phyloP scores from a whole-genome alignment of 2,888 invertebrate genomes.

The Melipona bicolor region DNA sequence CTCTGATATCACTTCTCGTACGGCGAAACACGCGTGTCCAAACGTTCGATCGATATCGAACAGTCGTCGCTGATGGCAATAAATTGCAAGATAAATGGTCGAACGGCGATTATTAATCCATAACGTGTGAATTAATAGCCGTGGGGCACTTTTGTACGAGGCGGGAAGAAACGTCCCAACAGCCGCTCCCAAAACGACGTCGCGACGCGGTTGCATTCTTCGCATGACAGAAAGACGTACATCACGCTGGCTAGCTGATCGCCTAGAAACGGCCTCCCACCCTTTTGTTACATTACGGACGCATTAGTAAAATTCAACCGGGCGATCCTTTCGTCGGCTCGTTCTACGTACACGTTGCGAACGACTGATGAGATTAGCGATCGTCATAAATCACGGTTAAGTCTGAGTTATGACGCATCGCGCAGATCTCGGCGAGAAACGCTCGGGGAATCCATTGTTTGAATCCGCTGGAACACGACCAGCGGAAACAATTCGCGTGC shows the following conservation, averaged over 20 bases:
- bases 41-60: background rate
- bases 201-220: constrained; percentile 46
- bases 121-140: constrained; percentile 27
- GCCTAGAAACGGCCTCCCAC: constrained; percentile 43
- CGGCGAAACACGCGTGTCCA: background rate
- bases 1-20: constrained; percentile 32
- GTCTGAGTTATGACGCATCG: constrained; percentile 27
- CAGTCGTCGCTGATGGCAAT: constrained; percentile 19
- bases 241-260: constrained; percentile 58
- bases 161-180: background rate
- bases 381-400: constrained; percentile 58
- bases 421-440: constrained; percentile 5
- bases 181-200: constrained; percentile 41
- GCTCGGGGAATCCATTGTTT: constrained; percentile 15
- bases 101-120: constrained; percentile 56
- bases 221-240: constrained; percentile 65
- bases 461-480: background rate
- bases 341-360: constrained; percentile 28
- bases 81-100: constrained; percentile 43
- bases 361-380: constrained; percentile 52
- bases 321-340: constrained; percentile 35
- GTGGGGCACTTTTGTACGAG: constrained; percentile 16
- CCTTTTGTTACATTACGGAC: constrained; percentile 64
- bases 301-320: constrained; percentile 47
- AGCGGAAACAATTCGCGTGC: constrained; percentile 9